Evolutionary conservation across 2,797 vertebrate species (phyloP).

Genomic region (Myripristis jacobus): DNA sequence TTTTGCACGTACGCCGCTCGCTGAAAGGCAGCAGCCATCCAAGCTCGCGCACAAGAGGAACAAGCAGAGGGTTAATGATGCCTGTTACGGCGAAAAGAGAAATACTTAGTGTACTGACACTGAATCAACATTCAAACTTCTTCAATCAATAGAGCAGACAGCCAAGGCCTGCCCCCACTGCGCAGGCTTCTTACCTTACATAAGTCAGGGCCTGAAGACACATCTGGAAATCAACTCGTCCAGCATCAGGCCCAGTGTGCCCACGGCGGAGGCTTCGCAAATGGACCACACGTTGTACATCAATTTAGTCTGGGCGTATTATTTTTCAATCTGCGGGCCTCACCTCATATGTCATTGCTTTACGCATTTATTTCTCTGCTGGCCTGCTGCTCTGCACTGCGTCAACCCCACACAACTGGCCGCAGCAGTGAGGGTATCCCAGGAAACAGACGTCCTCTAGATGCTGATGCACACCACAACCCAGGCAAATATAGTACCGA

Average conservation of each 20-base stretch:
- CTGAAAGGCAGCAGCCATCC: conserved; percentile 27
- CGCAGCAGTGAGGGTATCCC: conserved; percentile 32
- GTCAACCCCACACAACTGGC: conserved; percentile 36
- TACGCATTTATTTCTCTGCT: conserved; percentile 44
- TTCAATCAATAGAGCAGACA: conserved; percentile 59
- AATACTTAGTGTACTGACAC: conserved; percentile 50
- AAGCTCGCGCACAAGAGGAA: conserved; percentile 14
- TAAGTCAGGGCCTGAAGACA: conserved; percentile 67
- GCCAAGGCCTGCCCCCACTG: conserved; percentile 50
- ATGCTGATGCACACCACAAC: neutral
- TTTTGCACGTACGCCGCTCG: conserved; percentile 5
- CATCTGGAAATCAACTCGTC: conserved; percentile 76
- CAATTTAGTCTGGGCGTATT: conserved; percentile 57
- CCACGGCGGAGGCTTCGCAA: conserved; percentile 47
- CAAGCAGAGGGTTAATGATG: conserved; percentile 52
- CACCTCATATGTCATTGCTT: conserved; percentile 58
- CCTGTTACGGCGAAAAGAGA: conserved; percentile 48
- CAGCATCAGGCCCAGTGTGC: conserved; percentile 58
- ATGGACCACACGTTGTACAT: conserved; percentile 66
- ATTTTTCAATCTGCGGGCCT: conserved; percentile 56
- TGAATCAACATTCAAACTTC: conserved; percentile 67
- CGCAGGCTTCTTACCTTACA: conserved; percentile 64
- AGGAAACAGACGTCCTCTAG: neutral
- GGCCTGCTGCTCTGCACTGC: conserved; percentile 41
- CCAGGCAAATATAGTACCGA: neutral